Conservation (phyloP, 2,888 invertebrate species). For the Spodoptera exigua region DNA sequence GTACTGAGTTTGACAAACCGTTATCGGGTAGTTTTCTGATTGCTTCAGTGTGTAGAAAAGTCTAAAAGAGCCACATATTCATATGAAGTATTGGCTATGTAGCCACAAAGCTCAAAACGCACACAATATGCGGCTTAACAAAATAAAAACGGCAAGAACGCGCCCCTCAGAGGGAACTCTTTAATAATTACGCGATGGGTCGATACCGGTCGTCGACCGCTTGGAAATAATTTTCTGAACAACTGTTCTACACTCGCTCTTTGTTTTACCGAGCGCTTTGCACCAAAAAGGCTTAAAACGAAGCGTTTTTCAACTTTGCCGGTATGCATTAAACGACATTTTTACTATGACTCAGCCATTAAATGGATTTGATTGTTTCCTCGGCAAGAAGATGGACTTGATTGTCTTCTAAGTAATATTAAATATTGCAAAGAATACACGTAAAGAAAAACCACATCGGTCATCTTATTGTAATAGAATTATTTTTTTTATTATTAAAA, state of each 20-base stretch:
- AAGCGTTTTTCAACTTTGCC: constrained; percentile 37
- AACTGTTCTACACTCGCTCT: constrained; percentile 37
- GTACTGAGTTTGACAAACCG: too few relatives aligned
- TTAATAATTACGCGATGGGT: constrained; percentile 69
- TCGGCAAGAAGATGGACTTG: background rate
- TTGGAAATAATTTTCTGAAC: constrained; percentile 58
- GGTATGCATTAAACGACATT: constrained; percentile 34
- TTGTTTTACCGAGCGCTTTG: constrained; percentile 41
- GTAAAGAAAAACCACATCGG: too few relatives aligned
- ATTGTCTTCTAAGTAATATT: too few relatives aligned
- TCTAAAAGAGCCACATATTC: too few relatives aligned
- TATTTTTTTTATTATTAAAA: too few relatives aligned
- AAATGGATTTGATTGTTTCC: constrained; percentile 10
- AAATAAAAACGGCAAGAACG: constrained; percentile 26
- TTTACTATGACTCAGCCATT: constrained; percentile 22
- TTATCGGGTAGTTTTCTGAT: too few relatives aligned
- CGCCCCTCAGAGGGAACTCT: constrained; percentile 50
- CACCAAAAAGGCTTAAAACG: constrained; percentile 36
- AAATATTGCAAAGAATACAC: too few relatives aligned
- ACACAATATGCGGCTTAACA: constrained; percentile 13
- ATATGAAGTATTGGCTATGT: too few relatives aligned
- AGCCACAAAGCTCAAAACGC: background rate
- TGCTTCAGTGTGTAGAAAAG: too few relatives aligned
- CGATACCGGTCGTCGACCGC: constrained; percentile 62
- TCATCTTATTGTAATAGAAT: too few relatives aligned